Evolutionary conservation across 2,113 vertebrate genomes (phyloP).

Genomic region (Paratilapia polleni): DNA sequence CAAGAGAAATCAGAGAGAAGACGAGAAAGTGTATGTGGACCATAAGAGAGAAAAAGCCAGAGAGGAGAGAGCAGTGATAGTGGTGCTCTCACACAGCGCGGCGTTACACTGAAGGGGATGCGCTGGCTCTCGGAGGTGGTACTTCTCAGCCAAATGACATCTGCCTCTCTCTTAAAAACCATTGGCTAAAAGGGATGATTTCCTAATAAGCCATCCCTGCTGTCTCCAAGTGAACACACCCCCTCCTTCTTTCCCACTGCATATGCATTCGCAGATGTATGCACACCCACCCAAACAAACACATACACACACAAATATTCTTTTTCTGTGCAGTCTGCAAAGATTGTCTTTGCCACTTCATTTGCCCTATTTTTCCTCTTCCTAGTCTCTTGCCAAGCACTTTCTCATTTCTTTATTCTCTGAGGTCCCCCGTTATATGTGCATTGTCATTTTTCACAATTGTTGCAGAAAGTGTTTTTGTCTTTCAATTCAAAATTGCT

Average conservation of each 20-base stretch:
- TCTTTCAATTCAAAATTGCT: conserved; percentile 43
- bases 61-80: conserved; percentile 60
- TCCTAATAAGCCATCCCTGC: conserved; percentile 79
- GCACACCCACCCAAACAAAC: neutral
- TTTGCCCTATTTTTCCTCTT: conserved; percentile 31
- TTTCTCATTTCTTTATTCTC: conserved; percentile 43
- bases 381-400: conserved; percentile 10
- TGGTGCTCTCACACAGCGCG: conserved; percentile 68
- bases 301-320: neutral
- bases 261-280: conserved; percentile 30
- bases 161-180: conserved; percentile 79
- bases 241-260: conserved; percentile 36
- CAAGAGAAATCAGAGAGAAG: conserved; percentile 21
- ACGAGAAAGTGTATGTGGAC: conserved; percentile 55
- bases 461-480: conserved; percentile 36
- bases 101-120: conserved; percentile 73
- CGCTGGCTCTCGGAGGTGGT: conserved; percentile 76
- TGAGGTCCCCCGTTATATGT: neutral
- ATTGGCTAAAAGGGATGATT: conserved; percentile 83
- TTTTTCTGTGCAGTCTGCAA: conserved; percentile 12
- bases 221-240: conserved; percentile 76
- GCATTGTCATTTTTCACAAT: conserved; percentile 39
- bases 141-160: conserved; percentile 82
- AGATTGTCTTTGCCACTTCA: conserved; percentile 30
- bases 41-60: conserved; percentile 31